These are phyloP conservation scores for Cladopsammia gracilis DNA, from an alignment of 64 coral and sea anemone species.

Conservation along the genomic window DNA sequence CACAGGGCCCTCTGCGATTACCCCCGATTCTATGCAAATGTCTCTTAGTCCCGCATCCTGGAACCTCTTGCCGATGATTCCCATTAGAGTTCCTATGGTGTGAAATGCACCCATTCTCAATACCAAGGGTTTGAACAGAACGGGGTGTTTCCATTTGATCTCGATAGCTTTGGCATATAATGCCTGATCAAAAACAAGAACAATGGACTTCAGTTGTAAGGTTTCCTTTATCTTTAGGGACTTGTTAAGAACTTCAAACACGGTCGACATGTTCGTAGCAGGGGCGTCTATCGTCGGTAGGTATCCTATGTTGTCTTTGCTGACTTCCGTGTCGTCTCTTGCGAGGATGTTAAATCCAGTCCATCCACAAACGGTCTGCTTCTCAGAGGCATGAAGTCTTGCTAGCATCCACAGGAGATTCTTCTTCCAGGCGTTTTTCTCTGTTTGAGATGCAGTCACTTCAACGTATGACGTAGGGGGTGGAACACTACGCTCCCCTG, in stretches of 20 bases:
- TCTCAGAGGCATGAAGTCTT: not conserved
- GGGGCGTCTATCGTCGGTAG: not conserved
- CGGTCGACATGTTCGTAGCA: not conserved
- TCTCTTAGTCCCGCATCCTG: constrained; percentile 71
- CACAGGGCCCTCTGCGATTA: constrained; percentile 73
- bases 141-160: not conserved
- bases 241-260: not conserved
- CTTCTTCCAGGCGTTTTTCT: not conserved
- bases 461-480: not conserved
- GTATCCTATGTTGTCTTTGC: not conserved
- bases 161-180: not conserved
- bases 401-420: constrained; percentile 7
- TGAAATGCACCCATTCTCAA: not conserved
- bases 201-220: not conserved
- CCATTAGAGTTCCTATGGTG: constrained; percentile 39
- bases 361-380: not conserved
- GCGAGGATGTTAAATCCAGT: not conserved
- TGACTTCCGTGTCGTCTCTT: not conserved
- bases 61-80: constrained; percentile 77
- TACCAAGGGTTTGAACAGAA: not conserved
- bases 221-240: constrained; percentile 2
- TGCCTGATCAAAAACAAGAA: constrained; percentile 5
- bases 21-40: constrained; percentile 52
- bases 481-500: not conserved
- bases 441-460: not conserved